Conservation (phyloP, 2,113 vertebrate genomes). For the Pagrus major region DNA sequence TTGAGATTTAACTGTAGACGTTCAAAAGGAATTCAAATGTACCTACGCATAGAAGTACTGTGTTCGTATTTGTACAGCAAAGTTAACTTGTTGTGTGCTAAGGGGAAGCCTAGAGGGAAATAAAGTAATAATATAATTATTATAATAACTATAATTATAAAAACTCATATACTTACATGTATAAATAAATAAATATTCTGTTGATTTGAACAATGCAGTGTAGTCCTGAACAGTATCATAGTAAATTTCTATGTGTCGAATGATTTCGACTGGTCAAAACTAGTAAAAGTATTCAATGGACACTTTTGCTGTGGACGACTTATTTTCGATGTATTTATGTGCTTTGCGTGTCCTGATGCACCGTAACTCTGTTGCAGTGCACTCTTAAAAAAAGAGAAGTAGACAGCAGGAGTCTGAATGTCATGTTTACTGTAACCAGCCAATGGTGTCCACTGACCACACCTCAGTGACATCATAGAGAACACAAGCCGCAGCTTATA, state of each 20-base stretch:
- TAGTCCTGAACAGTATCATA: background rate
- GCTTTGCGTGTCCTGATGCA: background rate
- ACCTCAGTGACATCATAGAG: conserved; percentile 65
- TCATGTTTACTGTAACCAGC: conserved; percentile 61
- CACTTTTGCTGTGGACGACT: background rate
- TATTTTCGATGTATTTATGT: background rate
- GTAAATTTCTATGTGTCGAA: background rate
- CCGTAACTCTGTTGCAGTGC: background rate
- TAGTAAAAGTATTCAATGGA: background rate
- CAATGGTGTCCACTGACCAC: conserved; percentile 23
- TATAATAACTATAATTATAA: too few relatives aligned
- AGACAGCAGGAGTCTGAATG: conserved; percentile 48
- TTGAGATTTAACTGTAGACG: background rate
- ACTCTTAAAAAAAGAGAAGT: conserved; percentile 27
- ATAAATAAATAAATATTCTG: too few relatives aligned
- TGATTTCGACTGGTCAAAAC: background rate
- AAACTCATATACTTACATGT: too few relatives aligned
- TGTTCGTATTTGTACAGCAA: background rate
- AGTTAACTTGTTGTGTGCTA: background rate
- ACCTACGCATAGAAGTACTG: too few relatives aligned
- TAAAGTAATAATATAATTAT: too few relatives aligned
- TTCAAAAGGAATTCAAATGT: background rate
- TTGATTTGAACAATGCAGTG: background rate
- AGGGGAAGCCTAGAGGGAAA: background rate
- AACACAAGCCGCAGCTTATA: conserved; percentile 50